Percentiles rank a stretch among this genome's conserved stretches.
These are phyloP conservation scores for Riparia riparia DNA, from an alignment of 2,113 vertebrate species.

Conservation along the genomic window DNA sequence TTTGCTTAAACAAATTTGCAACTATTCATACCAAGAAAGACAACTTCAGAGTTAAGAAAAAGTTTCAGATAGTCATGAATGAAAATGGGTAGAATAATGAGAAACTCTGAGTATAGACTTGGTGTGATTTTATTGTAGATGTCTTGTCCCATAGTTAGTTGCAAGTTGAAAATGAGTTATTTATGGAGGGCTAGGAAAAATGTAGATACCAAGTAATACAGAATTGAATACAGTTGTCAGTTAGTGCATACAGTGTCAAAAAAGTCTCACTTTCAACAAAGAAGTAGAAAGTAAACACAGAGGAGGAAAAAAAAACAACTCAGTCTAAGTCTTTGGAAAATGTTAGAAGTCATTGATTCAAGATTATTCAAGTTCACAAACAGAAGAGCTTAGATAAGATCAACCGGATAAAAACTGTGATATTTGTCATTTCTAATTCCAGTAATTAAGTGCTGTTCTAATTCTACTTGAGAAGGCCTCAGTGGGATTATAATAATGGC, in stretches of 20 bases:
- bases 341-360: constrained; percentile 72
- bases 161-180: neutral
- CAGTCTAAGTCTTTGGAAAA: constrained; percentile 59
- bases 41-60: neutral
- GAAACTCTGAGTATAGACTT: neutral
- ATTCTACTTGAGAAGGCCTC: constrained; percentile 78
- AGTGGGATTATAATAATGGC: constrained; percentile 78
- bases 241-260: neutral
- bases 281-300: constrained; percentile 17
- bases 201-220: neutral
- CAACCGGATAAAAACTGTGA: constrained; percentile 76
- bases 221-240: neutral
- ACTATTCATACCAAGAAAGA: neutral
- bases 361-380: constrained; percentile 78
- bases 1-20: neutral
- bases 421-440: constrained; percentile 82
- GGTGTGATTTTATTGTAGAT: neutral
- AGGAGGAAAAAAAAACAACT: neutral
- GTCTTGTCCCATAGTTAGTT: neutral
- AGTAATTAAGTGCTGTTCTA: constrained; percentile 80
- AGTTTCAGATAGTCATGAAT: neutral
- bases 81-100: neutral
- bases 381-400: constrained; percentile 73
- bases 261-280: constrained; percentile 1
- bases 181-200: neutral